These are phyloP conservation scores for Sphaerophoria taeniata DNA, from an alignment of 2,888 invertebrate genomes.

Conservation along the genomic window DNA sequence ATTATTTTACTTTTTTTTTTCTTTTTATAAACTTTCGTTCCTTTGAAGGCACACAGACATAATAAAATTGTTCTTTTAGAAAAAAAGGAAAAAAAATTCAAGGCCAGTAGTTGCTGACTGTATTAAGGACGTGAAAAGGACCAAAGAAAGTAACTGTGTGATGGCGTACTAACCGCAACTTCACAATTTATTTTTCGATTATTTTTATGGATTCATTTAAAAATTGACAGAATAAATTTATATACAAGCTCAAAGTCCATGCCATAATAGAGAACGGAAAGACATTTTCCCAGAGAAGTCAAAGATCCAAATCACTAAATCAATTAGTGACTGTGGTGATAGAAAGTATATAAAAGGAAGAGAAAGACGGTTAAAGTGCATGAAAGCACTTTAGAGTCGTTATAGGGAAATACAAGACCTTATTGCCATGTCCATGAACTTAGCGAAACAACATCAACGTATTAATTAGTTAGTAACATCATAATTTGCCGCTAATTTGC, in stretches of 20 bases:
- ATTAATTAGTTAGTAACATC: too few species aligned
- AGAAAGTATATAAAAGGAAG: not conserved
- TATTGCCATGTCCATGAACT: too few species aligned
- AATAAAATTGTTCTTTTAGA: not conserved
- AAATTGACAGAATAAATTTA: conserved; percentile 23
- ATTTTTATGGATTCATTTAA: conserved; percentile 56
- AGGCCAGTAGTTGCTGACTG: conserved; percentile 17
- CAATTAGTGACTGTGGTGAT: conserved; percentile 59
- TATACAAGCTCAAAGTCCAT: not conserved
- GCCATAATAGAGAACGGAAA: not conserved
- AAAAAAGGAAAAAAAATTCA: too few species aligned
- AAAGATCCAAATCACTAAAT: conserved; percentile 67
- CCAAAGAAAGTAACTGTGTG: conserved; percentile 50
- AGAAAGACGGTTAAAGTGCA: not conserved
- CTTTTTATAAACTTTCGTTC: not conserved
- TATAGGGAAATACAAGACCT: conserved; percentile 16
- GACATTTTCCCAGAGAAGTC: conserved; percentile 50
- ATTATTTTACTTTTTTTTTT: conserved; percentile 11
- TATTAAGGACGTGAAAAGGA: not conserved
- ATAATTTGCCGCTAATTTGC: too few species aligned
- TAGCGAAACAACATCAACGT: too few species aligned
- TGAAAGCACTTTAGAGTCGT: conserved; percentile 22
- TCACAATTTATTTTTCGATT: conserved; percentile 63
- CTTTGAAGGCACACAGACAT: not conserved
- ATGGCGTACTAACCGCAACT: conserved; percentile 49